phyloP scores from a whole-genome alignment of 1,140 invertebrate species.

The Pogonognathellus flavescens region DNA sequence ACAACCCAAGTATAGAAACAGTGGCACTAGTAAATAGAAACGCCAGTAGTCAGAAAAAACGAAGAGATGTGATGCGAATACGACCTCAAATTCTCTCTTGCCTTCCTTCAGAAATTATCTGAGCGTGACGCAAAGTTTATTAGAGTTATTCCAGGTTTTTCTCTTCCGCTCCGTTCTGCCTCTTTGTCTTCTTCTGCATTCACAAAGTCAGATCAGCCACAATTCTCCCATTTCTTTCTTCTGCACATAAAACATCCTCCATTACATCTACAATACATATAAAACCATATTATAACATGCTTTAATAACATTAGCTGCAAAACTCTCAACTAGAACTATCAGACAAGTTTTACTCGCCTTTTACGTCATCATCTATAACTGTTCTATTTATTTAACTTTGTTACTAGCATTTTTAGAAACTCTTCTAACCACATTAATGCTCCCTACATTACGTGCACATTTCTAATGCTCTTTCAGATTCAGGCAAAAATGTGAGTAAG shows the following conservation, averaged over 20 bases:
- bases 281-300: no score
- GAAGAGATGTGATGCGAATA: constrained; percentile 13
- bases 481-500: no score
- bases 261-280: no score
- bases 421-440: no score
- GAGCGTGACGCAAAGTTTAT: constrained; percentile 49
- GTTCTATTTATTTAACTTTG: no score
- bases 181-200: background rate
- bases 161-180: background rate
- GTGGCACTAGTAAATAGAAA: constrained; percentile 50
- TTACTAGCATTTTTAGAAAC: no score
- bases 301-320: background rate
- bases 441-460: no score
- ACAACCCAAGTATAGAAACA: constrained; percentile 60
- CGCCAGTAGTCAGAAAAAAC: background rate
- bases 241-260: no score
- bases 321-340: background rate
- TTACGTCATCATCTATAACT: no score
- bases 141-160: constrained; percentile 3
- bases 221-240: background rate
- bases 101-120: constrained; percentile 48
- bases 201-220: background rate
- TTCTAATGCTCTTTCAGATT: no score
- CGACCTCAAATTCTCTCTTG: constrained; percentile 53
- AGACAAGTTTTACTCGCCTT: no score